Evolutionary conservation across 2,888 invertebrate genomes (phyloP).

Genomic region (Cepaea hortensis): DNA sequence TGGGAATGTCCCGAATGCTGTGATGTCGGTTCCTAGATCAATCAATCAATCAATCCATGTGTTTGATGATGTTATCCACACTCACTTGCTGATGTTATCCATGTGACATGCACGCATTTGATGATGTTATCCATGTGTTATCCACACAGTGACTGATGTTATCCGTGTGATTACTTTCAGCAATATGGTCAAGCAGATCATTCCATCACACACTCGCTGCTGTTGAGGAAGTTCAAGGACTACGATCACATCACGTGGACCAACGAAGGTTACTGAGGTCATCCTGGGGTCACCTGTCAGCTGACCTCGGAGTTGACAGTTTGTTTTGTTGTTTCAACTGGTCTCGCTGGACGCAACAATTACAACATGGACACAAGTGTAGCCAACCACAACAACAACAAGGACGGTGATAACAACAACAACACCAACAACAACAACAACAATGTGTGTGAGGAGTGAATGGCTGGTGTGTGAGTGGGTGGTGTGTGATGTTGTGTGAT

Average conservation of each 20-base stretch:
- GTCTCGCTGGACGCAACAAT: constrained; percentile 29
- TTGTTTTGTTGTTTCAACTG: background rate
- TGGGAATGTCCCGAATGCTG: too few species aligned
- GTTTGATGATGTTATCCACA: too few species aligned
- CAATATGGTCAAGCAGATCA: constrained; percentile 94
- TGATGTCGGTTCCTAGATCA: too few species aligned
- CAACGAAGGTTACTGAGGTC: constrained; percentile 87
- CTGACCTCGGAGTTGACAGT: background rate
- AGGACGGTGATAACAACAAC: background rate
- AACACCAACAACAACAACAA: background rate
- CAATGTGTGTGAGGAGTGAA: background rate
- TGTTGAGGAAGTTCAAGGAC: constrained; percentile 85
- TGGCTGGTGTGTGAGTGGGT: too few species aligned
- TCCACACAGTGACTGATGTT: too few species aligned
- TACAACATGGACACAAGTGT: background rate
- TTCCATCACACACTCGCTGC: constrained; percentile 83
- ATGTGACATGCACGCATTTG: too few species aligned
- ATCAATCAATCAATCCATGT: too few species aligned
- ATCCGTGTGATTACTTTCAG: constrained; percentile 57
- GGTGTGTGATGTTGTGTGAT: background rate
- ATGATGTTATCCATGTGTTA: too few species aligned
- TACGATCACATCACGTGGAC: constrained; percentile 86
- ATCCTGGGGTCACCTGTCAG: background rate
- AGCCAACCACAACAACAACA: background rate
- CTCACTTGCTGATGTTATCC: too few species aligned